Evolutionary conservation across 2,888 invertebrate species (phyloP), one percentile per base, ranked within the genome.

Genomic region (Sphaerophoria rueppellii): DNA sequence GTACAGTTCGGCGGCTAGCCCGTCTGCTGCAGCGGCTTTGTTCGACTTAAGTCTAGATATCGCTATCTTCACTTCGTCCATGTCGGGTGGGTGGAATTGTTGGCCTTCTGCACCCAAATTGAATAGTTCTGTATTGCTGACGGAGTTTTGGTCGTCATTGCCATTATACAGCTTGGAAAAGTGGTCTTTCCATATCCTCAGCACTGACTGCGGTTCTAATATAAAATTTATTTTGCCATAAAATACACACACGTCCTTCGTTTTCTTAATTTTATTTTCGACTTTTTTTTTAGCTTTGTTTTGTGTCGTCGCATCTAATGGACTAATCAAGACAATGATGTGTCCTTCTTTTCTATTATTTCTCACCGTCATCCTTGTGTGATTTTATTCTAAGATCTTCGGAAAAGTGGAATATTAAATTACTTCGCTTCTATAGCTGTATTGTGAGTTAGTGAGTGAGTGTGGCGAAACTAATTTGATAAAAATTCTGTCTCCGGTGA

Each of bases 381-480:
- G 63, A 63, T 12, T 82, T 43, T 34, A 52, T 57, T 24, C 24
- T 24, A 24, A 24, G 24, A 24, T 58, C 48, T 65, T 61, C 55
- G 52, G 40, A 46, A 72, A 58, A 43, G 24, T 24, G 34, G 76
- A 81, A 81, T 85, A 85, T 85, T 81, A 85, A 85, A 85, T 81
- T 85, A 81, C 76, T 63, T 61, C 52, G 24, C 16, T 50, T 16
- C 24, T 16, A 12, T 40, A 48, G 71, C 52, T 24, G 24, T 24
- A 24, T 24, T 24, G 24, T 2, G 24, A 24, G 24, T 24, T 24
- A 24, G 24, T 24, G 24, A 24, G 58, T 50, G 78, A 52, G 60
- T 70, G 80, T 80, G 73, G 81, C 77, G 76, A 76, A 81, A 85
- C 85, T 85, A 85, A 85, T 85, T 85, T 81, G 85, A 85, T 85